Evolutionary conservation across 2,888 invertebrate species (phyloP).

Genomic region (Sepiola atlantica): DNA sequence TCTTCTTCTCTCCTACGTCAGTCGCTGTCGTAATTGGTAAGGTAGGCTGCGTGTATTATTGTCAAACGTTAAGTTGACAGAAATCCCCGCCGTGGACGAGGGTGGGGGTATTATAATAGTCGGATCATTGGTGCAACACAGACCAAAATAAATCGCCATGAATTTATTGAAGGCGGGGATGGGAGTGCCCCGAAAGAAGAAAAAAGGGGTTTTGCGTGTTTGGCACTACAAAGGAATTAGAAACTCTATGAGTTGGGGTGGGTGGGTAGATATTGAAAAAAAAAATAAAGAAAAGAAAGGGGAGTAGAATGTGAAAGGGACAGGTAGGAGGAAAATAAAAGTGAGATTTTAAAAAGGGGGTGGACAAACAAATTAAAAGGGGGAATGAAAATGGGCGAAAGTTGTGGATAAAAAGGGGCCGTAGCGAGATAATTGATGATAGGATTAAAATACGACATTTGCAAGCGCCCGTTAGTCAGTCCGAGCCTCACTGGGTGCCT

Average conservation of each 20-base stretch:
- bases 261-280: not conserved
- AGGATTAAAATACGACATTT: too few species aligned
- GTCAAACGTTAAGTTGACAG: not conserved
- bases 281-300: not conserved
- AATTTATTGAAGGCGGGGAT: not conserved
- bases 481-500: too few species aligned
- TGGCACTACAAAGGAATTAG: not conserved
- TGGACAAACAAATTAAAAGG: too few species aligned
- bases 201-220: not conserved
- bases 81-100: not conserved
- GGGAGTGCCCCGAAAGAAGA: too few species aligned
- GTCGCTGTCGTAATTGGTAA: not conserved
- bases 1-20: not conserved
- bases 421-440: too few species aligned
- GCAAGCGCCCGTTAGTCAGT: too few species aligned
- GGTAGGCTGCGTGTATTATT: not conserved
- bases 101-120: not conserved
- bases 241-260: not conserved
- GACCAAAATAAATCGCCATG: not conserved
- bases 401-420: too few species aligned
- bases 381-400: too few species aligned
- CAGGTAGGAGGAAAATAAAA: too few species aligned
- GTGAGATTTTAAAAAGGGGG: too few species aligned
- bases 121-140: not conserved
- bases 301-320: not conserved